phyloP scores from a whole-genome alignment of 2,113 vertebrate species.

The Petrocephalus microphthalmus region DNA sequence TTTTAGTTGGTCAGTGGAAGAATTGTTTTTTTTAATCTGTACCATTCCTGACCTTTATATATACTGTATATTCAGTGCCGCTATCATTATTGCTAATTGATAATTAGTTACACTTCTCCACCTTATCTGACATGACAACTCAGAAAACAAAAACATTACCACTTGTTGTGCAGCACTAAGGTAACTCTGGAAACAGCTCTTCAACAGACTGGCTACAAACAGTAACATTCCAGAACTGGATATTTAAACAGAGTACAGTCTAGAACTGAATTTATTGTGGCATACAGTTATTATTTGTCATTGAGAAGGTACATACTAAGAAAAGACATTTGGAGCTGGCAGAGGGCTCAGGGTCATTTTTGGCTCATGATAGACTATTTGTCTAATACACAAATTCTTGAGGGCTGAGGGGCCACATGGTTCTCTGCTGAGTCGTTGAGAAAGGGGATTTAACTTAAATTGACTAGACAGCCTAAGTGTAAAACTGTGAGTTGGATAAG shows the following conservation, averaged over 20 bases:
- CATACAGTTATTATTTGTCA: background rate
- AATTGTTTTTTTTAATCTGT: background rate
- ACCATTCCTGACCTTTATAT: background rate
- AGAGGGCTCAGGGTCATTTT: background rate
- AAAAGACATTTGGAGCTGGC: background rate
- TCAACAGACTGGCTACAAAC: background rate
- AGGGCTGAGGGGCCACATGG: background rate
- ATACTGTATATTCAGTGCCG: too few relatives aligned
- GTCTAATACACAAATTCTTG: background rate
- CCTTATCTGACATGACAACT: background rate
- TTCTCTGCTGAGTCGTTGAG: background rate
- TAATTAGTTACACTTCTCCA: too few relatives aligned
- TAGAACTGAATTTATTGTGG: background rate
- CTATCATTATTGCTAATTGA: too few relatives aligned
- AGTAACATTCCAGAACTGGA: background rate
- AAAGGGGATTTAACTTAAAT: background rate
- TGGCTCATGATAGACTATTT: background rate
- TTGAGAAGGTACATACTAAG: background rate
- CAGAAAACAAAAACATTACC: background rate
- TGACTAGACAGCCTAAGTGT: background rate
- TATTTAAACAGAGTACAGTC: background rate
- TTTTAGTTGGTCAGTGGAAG: background rate
- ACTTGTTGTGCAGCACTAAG: background rate
- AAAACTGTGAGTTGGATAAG: background rate
- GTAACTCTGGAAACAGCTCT: background rate